A percentile compares a stretch with the other conserved stretches of the same genome.
Conservation (phyloP, 1,140 invertebrate genomes). For the Pissodes strobi region DNA sequence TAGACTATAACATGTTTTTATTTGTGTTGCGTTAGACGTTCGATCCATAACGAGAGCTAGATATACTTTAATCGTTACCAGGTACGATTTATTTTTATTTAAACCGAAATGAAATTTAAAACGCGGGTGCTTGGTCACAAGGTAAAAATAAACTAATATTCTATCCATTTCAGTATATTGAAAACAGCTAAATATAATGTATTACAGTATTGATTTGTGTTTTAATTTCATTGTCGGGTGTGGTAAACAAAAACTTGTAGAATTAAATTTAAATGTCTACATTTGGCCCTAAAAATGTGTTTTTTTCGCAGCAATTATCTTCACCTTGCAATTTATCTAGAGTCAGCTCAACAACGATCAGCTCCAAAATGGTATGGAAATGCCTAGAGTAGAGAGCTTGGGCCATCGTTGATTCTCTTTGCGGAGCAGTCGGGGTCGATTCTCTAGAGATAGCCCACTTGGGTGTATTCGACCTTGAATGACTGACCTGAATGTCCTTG, state of each 20-base stretch:
- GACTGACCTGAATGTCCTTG: no score
- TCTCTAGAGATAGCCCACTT: no score
- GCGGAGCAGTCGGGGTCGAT: neutral
- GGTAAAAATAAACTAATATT: constrained; percentile 33
- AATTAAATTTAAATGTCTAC: no score
- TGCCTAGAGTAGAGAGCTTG: neutral
- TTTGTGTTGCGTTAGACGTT: constrained; percentile 3
- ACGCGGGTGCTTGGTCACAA: constrained; percentile 32
- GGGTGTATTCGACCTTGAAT: no score
- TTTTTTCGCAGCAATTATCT: neutral
- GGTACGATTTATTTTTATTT: constrained; percentile 12
- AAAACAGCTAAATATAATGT: constrained; percentile 38
- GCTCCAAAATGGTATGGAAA: no score
- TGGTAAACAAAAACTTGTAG: no score
- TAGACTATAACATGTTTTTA: no score
- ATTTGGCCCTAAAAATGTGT: no score
- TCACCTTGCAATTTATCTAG: neutral
- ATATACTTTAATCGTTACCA: constrained; percentile 8
- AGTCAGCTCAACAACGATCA: no score
- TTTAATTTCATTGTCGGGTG: constrained; percentile 10
- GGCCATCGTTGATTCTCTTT: neutral
- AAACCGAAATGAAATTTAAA: constrained; percentile 14
- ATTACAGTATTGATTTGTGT: constrained; percentile 27
- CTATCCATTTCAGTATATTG: constrained; percentile 38
- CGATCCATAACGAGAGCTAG: constrained; percentile 22